Evolutionary conservation across 2,888 invertebrate species (phyloP).

Genomic region (Ochropleura leucogaster): DNA sequence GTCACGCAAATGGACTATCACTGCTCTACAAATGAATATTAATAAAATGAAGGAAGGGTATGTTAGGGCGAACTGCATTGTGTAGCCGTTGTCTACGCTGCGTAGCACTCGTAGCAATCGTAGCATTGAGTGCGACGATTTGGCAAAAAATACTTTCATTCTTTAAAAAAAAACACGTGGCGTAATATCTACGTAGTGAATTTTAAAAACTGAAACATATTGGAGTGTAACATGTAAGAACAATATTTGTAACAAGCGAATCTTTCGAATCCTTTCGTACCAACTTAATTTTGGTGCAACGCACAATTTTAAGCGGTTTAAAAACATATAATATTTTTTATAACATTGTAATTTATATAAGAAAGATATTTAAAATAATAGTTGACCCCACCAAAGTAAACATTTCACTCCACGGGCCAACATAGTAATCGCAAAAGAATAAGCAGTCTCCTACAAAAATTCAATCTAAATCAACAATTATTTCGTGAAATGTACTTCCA

Average conservation of each 20-base stretch:
- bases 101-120: constrained; percentile 35
- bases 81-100: constrained; percentile 7
- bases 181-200: neutral
- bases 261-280: constrained; percentile 12
- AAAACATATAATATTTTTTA: too few relatives aligned
- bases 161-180: too few relatives aligned
- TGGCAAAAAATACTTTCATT: neutral
- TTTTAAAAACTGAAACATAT: neutral
- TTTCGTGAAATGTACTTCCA: neutral
- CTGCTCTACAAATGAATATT: too few relatives aligned
- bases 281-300: neutral
- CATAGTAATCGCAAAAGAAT: neutral
- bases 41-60: neutral
- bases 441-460: neutral
- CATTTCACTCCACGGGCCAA: neutral
- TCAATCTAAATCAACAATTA: neutral
- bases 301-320: neutral
- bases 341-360: too few relatives aligned
- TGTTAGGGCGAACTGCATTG: neutral
- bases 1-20: too few relatives aligned
- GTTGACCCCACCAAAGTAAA: neutral
- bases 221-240: neutral
- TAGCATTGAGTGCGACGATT: neutral
- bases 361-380: too few relatives aligned
- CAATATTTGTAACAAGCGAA: neutral